Conservation (phyloP, 2,888 invertebrate genomes). For the Patella ulyssiponensis region DNA sequence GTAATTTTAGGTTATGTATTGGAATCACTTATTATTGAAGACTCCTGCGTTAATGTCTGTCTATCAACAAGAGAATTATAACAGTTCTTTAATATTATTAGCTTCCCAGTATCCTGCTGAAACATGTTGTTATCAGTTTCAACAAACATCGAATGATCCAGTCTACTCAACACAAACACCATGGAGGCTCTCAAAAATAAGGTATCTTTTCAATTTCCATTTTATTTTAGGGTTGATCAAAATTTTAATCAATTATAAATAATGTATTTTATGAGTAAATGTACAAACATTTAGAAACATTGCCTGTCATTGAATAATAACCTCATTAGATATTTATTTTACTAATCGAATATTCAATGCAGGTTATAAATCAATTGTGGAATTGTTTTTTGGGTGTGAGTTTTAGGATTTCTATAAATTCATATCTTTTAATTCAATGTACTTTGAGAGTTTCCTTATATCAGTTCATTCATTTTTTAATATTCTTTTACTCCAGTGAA, state of each 20-base stretch:
- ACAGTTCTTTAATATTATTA: conserved; percentile 45
- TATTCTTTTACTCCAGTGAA: too few species aligned
- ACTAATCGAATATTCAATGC: too few species aligned
- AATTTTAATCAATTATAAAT: background rate
- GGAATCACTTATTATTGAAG: conserved; percentile 44
- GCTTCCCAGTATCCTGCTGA: conserved; percentile 53
- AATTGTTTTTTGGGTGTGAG: too few species aligned
- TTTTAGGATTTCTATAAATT: too few species aligned
- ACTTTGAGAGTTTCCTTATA: too few species aligned
- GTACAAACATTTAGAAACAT: too few species aligned
- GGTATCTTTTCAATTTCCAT: conserved; percentile 21
- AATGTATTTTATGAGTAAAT: background rate
- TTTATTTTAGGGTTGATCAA: too few species aligned
- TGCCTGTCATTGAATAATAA: too few species aligned
- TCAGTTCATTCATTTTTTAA: too few species aligned
- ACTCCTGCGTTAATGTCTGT: conserved; percentile 41
- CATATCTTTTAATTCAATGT: too few species aligned
- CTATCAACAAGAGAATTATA: conserved; percentile 14
- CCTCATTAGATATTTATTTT: too few species aligned
- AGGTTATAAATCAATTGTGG: too few species aligned
- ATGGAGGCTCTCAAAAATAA: conserved; percentile 40
- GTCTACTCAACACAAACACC: conserved; percentile 36
- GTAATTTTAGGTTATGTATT: conserved; percentile 52
- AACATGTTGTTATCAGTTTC: conserved; percentile 40
- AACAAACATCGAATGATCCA: conserved; percentile 23